Evolutionary conservation across 2,888 invertebrate species (phyloP).

Genomic region (Heliconius charithonia): DNA sequence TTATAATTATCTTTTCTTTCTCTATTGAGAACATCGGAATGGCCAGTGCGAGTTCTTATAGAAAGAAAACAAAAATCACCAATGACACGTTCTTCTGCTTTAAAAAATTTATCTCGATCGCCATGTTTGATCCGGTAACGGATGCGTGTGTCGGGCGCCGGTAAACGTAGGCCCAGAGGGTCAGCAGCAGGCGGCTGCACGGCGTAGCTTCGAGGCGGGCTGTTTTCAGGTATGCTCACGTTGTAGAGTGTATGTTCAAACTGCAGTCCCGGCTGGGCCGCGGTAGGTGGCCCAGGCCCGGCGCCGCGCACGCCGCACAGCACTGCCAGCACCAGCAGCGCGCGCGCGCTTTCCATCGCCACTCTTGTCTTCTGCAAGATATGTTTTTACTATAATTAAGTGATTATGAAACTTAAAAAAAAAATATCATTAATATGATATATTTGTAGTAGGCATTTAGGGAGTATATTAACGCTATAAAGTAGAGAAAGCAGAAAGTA

Average conservation of each 20-base stretch:
- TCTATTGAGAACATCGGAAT: conserved; percentile 94
- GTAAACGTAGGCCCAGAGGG: conserved; percentile 89
- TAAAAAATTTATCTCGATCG: conserved; percentile 95
- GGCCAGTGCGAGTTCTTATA: conserved; percentile 93
- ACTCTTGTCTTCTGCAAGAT: conserved; percentile 46
- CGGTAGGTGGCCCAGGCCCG: conserved; percentile 56
- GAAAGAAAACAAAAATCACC: conserved; percentile 98
- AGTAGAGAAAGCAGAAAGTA: background rate
- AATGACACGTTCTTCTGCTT: conserved; percentile 93
- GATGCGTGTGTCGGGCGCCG: conserved; percentile 78
- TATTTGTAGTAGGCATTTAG: background rate
- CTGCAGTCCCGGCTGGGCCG: conserved; percentile 68
- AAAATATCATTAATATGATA: background rate
- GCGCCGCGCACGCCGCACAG: conserved; percentile 66
- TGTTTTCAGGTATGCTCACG: conserved; percentile 96
- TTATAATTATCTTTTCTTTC: conserved; percentile 94
- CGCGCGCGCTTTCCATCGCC: conserved; percentile 51
- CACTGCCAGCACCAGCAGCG: conserved; percentile 59
- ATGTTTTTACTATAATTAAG: background rate
- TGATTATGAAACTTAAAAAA: too few relatives aligned
- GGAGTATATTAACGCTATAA: background rate
- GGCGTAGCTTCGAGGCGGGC: conserved; percentile 94
- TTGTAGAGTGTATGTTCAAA: conserved; percentile 92
- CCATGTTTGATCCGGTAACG: conserved; percentile 94
- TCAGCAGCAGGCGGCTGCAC: conserved; percentile 87